Evolutionary conservation across 2,113 vertebrate species (phyloP).

Genomic region (Atherinomorus stipes): DNA sequence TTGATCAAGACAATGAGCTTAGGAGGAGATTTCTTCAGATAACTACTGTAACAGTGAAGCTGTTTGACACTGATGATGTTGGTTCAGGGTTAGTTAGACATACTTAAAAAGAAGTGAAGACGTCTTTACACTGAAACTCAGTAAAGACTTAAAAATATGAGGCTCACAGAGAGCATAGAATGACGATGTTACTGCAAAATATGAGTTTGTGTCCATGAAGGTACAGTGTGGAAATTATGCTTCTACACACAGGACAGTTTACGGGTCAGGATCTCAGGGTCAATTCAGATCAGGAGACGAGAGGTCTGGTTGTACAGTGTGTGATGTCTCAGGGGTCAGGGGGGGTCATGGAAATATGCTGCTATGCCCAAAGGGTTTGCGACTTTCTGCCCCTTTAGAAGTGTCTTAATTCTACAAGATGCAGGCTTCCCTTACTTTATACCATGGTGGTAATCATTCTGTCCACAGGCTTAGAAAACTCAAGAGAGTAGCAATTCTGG

Average conservation of each 20-base stretch:
- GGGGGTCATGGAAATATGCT: background rate
- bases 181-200: background rate
- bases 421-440: constrained; percentile 33
- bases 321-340: background rate
- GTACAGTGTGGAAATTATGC: background rate
- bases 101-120: background rate
- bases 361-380: background rate
- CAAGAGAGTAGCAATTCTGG: constrained; percentile 75
- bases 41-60: background rate
- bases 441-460: constrained; percentile 77
- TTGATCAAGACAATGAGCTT: background rate
- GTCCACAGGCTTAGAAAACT: constrained; percentile 66
- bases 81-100: background rate
- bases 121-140: background rate
- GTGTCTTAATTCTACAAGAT: constrained; percentile 26
- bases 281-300: background rate
- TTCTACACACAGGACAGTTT: background rate
- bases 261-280: background rate
- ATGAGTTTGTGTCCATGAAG: background rate
- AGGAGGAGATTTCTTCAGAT: background rate
- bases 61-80: background rate
- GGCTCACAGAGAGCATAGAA: background rate
- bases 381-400: background rate
- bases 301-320: background rate
- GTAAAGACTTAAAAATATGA: background rate